Conservation (phyloP, 2,888 invertebrate species). For the Plagiodera versicolora region DNA sequence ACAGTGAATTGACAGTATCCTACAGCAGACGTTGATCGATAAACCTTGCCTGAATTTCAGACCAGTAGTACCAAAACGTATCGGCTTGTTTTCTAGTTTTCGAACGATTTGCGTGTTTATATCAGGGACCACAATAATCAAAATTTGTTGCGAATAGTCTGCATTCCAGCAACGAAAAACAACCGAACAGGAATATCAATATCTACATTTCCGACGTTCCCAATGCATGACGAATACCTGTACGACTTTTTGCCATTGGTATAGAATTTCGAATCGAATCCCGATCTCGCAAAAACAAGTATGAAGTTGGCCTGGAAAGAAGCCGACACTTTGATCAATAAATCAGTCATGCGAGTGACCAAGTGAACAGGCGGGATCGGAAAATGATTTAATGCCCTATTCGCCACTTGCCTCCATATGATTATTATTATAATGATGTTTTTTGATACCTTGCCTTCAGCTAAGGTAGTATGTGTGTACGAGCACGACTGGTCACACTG, state of each 20-base stretch:
- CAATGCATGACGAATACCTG: not conserved
- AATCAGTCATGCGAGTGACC: slow-evolving; percentile 55
- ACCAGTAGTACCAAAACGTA: no score
- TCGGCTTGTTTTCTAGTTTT: no score
- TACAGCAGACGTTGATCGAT: not conserved
- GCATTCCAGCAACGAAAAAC: not conserved
- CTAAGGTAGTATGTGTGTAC: slow-evolving; percentile 27
- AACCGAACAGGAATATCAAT: slow-evolving; percentile 5
- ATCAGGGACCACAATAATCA: no score
- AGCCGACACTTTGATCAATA: slow-evolving; percentile 52
- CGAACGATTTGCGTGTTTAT: no score
- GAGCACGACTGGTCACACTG: not conserved
- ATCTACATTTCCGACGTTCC: not conserved
- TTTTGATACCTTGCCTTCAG: slow-evolving; percentile 47
- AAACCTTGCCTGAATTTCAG: no score
- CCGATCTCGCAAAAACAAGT: slow-evolving; percentile 21
- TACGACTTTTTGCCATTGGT: not conserved
- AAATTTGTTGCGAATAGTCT: no score
- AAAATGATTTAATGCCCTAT: slow-evolving; percentile 52
- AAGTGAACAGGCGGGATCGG: slow-evolving; percentile 52
- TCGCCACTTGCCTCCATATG: slow-evolving; percentile 54
- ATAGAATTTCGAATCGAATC: not conserved
- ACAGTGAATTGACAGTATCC: slow-evolving; percentile 12
- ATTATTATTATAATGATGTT: slow-evolving; percentile 55
- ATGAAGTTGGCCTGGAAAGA: slow-evolving; percentile 27